phyloP scores from a whole-genome alignment of 2,888 invertebrate species.

The Euproctis similis region DNA sequence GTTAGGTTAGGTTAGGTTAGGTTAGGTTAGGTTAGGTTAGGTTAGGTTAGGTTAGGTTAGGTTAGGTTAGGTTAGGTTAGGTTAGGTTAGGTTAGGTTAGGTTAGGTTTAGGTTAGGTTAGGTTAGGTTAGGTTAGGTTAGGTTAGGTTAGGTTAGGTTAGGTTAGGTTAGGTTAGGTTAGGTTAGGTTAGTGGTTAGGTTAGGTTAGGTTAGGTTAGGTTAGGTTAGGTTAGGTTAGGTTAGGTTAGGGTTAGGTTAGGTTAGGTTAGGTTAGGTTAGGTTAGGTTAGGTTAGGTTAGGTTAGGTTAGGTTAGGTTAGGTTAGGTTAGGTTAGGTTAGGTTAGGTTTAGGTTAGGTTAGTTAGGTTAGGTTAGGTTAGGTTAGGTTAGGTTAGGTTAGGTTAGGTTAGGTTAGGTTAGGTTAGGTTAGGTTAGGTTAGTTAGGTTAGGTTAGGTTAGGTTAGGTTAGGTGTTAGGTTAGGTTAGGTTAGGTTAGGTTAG shows the following conservation, averaged over 20 bases:
- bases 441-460: too few relatives aligned
- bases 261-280: slow-evolving; percentile 8
- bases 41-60: slow-evolving; percentile 7
- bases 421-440: too few relatives aligned
- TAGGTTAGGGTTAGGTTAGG: slow-evolving; percentile 10
- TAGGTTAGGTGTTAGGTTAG: too few relatives aligned
- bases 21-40: slow-evolving; percentile 7
- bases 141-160: slow-evolving; percentile 7
- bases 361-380: too few relatives aligned
- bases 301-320: slow-evolving; percentile 8
- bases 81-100: slow-evolving; percentile 7
- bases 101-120: slow-evolving; percentile 7
- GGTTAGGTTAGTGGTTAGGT: slow-evolving; percentile 5
- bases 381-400: too few relatives aligned
- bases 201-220: slow-evolving; percentile 9
- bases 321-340: slow-evolving; percentile 7
- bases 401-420: too few relatives aligned
- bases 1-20: slow-evolving; percentile 2
- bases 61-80: slow-evolving; percentile 7
- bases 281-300: slow-evolving; percentile 8
- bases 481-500: too few relatives aligned
- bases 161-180: slow-evolving; percentile 7
- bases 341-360: too few relatives aligned
- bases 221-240: slow-evolving; percentile 10
- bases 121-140: slow-evolving; percentile 7